Conservation (phyloP, 2,888 invertebrate genomes). For the Eupithecia abbreviata region DNA sequence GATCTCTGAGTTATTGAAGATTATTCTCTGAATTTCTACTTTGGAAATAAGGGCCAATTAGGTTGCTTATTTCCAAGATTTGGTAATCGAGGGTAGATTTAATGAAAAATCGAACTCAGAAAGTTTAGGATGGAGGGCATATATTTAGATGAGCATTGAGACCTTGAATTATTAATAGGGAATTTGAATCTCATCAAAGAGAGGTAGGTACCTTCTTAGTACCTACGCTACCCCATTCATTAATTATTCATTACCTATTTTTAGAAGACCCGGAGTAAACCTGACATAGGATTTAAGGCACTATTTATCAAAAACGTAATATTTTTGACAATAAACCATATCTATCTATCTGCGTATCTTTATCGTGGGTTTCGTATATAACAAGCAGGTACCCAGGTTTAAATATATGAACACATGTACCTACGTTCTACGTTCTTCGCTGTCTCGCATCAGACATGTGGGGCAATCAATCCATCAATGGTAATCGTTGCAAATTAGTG, state of each 20-base stretch:
- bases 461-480: slow-evolving; percentile 51
- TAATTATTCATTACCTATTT: too few relatives aligned
- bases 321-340: too few relatives aligned
- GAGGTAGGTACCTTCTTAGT: neutral
- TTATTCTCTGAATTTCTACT: neutral
- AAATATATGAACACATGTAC: neutral
- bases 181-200: neutral
- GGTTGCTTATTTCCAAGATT: neutral
- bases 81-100: neutral
- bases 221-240: neutral
- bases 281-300: too few relatives aligned
- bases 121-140: neutral
- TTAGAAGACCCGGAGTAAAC: too few relatives aligned
- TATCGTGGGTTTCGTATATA: neutral
- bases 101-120: neutral
- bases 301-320: too few relatives aligned
- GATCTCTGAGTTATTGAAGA: neutral
- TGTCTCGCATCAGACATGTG: slow-evolving; percentile 33
- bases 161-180: neutral
- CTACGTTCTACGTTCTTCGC: neutral
- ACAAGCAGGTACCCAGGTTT: neutral
- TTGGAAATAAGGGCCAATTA: neutral
- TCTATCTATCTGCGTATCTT: too few relatives aligned
- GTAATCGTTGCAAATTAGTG: slow-evolving; percentile 50
- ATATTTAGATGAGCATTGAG: neutral